A percentile compares a stretch with the other conserved stretches of the same genome.
These are phyloP conservation scores for Onchidella celtica DNA, from an alignment of 2,888 invertebrate genomes.

Conservation along the genomic window DNA sequence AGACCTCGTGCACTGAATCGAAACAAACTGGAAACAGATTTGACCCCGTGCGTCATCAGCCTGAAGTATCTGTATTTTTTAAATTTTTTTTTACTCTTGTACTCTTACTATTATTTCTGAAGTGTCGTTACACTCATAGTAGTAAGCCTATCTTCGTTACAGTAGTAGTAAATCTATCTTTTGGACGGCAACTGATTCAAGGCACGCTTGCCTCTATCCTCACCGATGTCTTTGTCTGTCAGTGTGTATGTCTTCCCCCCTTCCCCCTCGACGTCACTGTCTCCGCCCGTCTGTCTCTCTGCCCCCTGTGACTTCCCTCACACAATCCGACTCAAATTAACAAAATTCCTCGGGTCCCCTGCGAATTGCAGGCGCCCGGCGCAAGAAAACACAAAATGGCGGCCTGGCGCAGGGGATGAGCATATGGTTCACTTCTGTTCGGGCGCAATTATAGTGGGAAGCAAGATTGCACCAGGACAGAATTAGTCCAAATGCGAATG, in stretches of 20 bases:
- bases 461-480: constrained; percentile 15
- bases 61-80: too few relatives aligned
- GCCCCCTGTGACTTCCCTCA: neutral
- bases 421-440: constrained; percentile 33
- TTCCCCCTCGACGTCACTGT: neutral
- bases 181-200: too few relatives aligned
- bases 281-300: neutral
- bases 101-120: too few relatives aligned
- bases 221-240: neutral
- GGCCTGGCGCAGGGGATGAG: constrained; percentile 19
- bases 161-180: too few relatives aligned
- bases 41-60: too few relatives aligned
- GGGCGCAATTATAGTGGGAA: constrained; percentile 19
- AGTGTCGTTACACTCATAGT: too few relatives aligned
- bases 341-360: constrained; percentile 5
- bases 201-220: too few relatives aligned
- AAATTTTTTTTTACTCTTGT: too few relatives aligned
- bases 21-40: too few relatives aligned
- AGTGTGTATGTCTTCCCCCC: neutral
- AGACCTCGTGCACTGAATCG: too few relatives aligned
- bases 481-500: constrained; percentile 31
- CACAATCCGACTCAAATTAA: constrained; percentile 32
- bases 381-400: constrained; percentile 21
- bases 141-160: too few relatives aligned
- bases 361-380: neutral